A percentile compares a stretch with the other conserved stretches of the same genome.
phyloP scores from a whole-genome alignment of 2,888 invertebrate species.

The Apomyelois bistriatella region DNA sequence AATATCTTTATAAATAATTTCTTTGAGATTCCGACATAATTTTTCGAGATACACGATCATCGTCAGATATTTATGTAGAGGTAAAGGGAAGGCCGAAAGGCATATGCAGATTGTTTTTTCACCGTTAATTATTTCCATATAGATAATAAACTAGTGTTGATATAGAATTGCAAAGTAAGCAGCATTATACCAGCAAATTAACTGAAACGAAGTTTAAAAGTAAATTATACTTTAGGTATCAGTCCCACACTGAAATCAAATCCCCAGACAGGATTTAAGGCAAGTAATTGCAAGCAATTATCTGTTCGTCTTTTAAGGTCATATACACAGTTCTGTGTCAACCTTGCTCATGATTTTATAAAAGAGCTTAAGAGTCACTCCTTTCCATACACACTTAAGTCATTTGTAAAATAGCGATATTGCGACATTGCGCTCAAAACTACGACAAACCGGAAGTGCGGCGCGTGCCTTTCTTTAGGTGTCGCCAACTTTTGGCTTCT shows the following conservation, averaged over 20 bases:
- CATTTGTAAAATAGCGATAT: conserved; percentile 37
- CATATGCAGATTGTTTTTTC: too few species aligned
- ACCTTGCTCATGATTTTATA: conserved; percentile 42
- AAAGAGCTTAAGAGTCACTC: conserved; percentile 45
- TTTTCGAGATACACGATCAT: too few species aligned
- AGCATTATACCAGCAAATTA: too few species aligned
- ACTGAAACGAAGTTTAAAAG: not conserved
- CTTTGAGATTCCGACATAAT: too few species aligned
- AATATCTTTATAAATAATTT: too few species aligned
- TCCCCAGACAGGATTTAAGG: conserved; percentile 34
- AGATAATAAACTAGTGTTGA: too few species aligned
- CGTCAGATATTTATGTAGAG: too few species aligned
- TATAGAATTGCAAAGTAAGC: too few species aligned
- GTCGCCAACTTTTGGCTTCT: conserved; percentile 38
- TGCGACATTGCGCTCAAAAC: conserved; percentile 57
- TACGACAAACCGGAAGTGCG: conserved; percentile 70
- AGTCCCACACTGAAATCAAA: conserved; percentile 24
- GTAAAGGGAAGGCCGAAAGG: too few species aligned
- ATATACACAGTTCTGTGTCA: conserved; percentile 50
- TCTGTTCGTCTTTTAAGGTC: conserved; percentile 70
- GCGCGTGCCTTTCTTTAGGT: conserved; percentile 67
- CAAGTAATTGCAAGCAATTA: conserved; percentile 50
- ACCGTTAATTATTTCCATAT: too few species aligned
- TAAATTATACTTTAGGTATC: not conserved
- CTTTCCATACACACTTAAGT: conserved; percentile 44